These are phyloP conservation scores for Chelmon rostratus DNA, from an alignment of 2,797 vertebrate species.

Conservation along the genomic window DNA sequence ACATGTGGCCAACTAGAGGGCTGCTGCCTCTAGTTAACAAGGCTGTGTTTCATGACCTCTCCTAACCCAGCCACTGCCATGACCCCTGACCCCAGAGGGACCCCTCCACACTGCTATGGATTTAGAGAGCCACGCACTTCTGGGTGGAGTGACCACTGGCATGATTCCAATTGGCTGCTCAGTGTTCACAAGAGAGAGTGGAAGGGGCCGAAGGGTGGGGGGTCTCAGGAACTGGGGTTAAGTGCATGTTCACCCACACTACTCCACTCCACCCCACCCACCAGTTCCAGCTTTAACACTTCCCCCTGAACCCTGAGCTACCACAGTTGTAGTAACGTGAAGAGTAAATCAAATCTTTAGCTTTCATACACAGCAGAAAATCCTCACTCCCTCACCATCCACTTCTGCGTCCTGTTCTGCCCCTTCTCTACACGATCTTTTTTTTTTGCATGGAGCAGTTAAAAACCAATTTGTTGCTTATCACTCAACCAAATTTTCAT, in stretches of 20 bases:
- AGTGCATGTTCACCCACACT: neutral
- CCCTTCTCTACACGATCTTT: neutral
- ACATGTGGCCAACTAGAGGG: conserved; percentile 16
- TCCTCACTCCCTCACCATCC: neutral
- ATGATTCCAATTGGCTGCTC: conserved; percentile 43
- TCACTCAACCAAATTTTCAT: conserved; percentile 40
- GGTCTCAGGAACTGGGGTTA: neutral
- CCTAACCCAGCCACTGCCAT: conserved; percentile 40
- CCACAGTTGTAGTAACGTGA: neutral
- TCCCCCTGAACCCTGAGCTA: neutral
- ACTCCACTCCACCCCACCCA: neutral
- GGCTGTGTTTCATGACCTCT: conserved; percentile 37
- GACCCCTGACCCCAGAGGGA: conserved; percentile 43
- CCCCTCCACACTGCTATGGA: conserved; percentile 55
- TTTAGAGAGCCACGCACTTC: conserved; percentile 51
- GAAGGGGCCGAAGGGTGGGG: neutral
- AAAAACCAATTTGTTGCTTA: neutral
- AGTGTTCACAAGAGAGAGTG: conserved; percentile 7
- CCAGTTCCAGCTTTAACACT: neutral
- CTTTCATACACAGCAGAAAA: neutral
- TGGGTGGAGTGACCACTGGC: conserved; percentile 30
- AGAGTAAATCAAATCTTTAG: neutral
- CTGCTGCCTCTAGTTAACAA: conserved; percentile 46
- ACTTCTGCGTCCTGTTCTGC: neutral
- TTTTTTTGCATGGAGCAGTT: conserved; percentile 24